Evolutionary conservation across 1,140 invertebrate genomes (phyloP), one percentile per base, ranked within the genome.

Genomic region (Oryzaephilus surinamensis): DNA sequence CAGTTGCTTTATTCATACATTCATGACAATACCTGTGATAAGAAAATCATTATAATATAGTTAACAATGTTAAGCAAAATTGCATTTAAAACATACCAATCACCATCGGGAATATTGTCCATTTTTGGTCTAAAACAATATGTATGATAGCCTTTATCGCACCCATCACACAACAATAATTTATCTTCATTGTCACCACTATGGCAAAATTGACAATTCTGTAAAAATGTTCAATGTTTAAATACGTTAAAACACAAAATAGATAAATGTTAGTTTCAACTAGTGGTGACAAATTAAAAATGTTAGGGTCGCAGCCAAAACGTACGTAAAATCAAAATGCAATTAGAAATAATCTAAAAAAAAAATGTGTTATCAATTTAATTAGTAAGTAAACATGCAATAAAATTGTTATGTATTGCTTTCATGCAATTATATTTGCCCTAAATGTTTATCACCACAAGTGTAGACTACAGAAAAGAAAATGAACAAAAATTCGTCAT

Each of bases 91-190:
- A 32, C 8, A 8, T 58, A 97, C 93, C 93, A 97, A 62, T 97
- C 92, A 42, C 94, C 94, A 55, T 96, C 91, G 23, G 93, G 93
- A 67, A 87, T 95, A 54, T 81, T 84, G 39, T 92, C 88, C 84
- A 97, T 90, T 66, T 89, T 84, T 48, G 93, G 93, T 69, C 91
- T 92, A 71, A 97, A 97, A 70, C 93, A 97, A 61, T 97, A 97
- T 28, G 90, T 97, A 70, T 97, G 94, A 64, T 96, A 97, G 31
- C 93, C 94, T 64, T 90, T 89, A 69, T 97, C 94, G 71, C 94
- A 97, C 43, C 90, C 86, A 69, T 97, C 94, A 69, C 94, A 97
- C 2, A 97, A 69, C 39, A 97, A 67, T 28, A 97, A 64, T 61
- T 94, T 86, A 50, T 92, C 93, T 67, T 97, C 94, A 55, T 96